phyloP scores from a whole-genome alignment of 2,888 invertebrate species.

The Eucera pruinosa region DNA sequence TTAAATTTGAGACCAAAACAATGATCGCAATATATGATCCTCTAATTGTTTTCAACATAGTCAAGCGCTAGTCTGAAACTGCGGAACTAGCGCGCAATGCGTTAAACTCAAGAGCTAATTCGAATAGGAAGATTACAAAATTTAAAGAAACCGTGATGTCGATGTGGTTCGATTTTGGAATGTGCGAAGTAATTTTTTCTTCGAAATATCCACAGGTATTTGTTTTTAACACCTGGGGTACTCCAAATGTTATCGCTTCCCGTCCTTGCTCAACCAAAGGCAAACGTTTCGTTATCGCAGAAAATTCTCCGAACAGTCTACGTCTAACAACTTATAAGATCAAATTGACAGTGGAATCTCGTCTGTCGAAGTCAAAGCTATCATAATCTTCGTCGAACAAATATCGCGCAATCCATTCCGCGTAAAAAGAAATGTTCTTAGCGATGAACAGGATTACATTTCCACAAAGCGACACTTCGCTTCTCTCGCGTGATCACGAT shows the following conservation, averaged over 20 bases:
- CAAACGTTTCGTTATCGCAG: not conserved
- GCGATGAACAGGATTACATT: conserved; percentile 47
- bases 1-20: too few relatives aligned
- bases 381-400: conserved; percentile 36
- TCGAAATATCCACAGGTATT: not conserved
- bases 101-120: too few relatives aligned
- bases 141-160: too few relatives aligned
- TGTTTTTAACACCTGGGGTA: not conserved
- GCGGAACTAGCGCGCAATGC: too few relatives aligned
- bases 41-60: too few relatives aligned
- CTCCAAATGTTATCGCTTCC: conserved; percentile 5
- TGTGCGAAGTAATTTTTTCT: too few relatives aligned
- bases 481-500: conserved; percentile 49
- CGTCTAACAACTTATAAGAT: too few relatives aligned
- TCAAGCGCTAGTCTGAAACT: too few relatives aligned
- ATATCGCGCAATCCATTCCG: not conserved
- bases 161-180: too few relatives aligned
- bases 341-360: not conserved
- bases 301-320: not conserved
- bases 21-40: too few relatives aligned
- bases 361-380: not conserved
- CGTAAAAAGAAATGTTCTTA: conserved; percentile 16
- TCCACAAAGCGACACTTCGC: conserved; percentile 14
- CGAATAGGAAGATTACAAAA: too few relatives aligned
- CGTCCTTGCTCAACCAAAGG: not conserved